Percentiles rank a stretch among this genome's conserved stretches.
These are phyloP conservation scores for Zaprionus camerounensis DNA, from an alignment of 1,140 invertebrate species.

Conservation along the genomic window DNA sequence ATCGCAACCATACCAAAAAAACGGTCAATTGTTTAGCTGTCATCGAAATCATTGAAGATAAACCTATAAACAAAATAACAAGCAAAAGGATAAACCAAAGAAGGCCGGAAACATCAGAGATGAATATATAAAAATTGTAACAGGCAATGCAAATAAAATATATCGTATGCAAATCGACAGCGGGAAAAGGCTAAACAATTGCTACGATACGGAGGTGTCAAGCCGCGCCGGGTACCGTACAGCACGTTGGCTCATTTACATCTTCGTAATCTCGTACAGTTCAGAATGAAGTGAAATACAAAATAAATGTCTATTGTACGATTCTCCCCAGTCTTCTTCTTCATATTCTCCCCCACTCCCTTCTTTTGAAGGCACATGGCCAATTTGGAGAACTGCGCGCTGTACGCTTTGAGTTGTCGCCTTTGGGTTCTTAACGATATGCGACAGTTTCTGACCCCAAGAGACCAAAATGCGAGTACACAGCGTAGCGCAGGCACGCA, in stretches of 20 bases:
- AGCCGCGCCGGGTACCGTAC: not conserved
- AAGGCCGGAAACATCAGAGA: too few relatives aligned
- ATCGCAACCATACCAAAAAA: too few relatives aligned
- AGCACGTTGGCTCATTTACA: constrained; percentile 6
- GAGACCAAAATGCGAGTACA: constrained; percentile 46
- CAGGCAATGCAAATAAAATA: not conserved
- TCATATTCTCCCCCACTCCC: not conserved
- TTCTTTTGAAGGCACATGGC: constrained; percentile 36
- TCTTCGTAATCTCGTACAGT: constrained; percentile 4
- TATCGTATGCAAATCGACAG: not conserved
- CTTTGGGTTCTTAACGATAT: constrained; percentile 62
- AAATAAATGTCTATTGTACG: constrained; percentile 5
- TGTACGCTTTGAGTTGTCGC: constrained; percentile 5
- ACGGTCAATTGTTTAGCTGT: too few relatives aligned
- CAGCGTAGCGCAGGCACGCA: constrained; percentile 9
- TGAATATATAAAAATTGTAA: not conserved
- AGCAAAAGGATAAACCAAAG: too few relatives aligned
- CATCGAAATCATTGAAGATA: too few relatives aligned
- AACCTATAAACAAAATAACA: too few relatives aligned
- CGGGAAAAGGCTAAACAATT: constrained; percentile 2
- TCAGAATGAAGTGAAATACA: not conserved
- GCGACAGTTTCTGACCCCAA: constrained; percentile 61
- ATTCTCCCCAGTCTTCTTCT: not conserved
- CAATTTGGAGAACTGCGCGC: constrained; percentile 32
- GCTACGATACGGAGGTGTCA: not conserved